phyloP scores from a whole-genome alignment of 92 coral and sea anemone genomes.

The Bergia sp. region DNA sequence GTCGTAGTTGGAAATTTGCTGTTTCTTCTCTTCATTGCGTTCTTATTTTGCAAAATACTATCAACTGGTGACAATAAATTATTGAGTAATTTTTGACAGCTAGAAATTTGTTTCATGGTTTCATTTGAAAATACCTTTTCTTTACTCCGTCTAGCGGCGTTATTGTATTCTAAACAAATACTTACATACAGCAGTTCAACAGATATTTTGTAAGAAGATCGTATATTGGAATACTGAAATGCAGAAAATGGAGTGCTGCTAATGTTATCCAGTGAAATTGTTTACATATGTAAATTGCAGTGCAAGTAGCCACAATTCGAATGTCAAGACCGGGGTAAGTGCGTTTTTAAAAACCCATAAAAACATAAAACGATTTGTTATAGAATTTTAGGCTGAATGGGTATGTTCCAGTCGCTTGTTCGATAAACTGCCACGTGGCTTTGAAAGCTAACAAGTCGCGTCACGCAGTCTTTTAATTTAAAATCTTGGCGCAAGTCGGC shows the following conservation, averaged over 20 bases:
- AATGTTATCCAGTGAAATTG: background rate
- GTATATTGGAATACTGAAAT: too few relatives aligned
- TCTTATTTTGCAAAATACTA: background rate
- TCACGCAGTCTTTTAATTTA: background rate
- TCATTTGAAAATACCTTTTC: too few relatives aligned
- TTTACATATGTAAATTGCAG: background rate
- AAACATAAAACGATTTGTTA: background rate
- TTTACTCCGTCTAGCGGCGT: too few relatives aligned
- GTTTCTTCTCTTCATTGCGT: background rate
- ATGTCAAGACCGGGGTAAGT: too few relatives aligned
- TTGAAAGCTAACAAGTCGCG: background rate
- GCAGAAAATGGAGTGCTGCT: background rate
- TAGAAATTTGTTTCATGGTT: too few relatives aligned
- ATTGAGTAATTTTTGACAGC: background rate
- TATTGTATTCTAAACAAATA: too few relatives aligned
- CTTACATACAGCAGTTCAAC: too few relatives aligned
- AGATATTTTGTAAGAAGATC: background rate
- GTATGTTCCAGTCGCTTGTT: background rate
- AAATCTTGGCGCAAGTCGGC: too few relatives aligned
- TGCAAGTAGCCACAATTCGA: background rate
- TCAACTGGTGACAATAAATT: background rate
- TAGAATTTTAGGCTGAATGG: background rate
- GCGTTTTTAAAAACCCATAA: background rate
- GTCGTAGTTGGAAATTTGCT: too few relatives aligned
- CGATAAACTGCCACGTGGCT: background rate